Percentiles rank a stretch among this genome's conserved stretches.
phyloP scores from a whole-genome alignment of 2,113 vertebrate genomes.

The Corythornis cristatus region DNA sequence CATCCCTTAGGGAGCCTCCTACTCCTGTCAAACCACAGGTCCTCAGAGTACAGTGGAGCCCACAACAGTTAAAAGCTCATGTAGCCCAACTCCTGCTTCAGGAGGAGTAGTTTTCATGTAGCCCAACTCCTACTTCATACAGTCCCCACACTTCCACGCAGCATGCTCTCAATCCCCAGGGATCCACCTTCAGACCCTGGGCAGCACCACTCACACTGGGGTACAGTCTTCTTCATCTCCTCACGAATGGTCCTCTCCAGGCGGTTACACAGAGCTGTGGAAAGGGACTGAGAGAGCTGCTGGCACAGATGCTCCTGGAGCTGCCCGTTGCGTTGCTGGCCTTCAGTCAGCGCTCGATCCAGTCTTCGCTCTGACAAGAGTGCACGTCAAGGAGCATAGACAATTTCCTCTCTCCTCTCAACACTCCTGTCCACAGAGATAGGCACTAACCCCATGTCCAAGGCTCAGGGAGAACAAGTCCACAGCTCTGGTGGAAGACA shows the following conservation, averaged over 20 bases:
- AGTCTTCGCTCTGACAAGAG: constrained; percentile 81
- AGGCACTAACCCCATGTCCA: neutral
- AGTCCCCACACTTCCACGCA: accelerated
- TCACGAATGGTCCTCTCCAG: constrained; percentile 93
- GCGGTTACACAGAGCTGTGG: constrained; percentile 82
- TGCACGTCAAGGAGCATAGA: constrained; percentile 75
- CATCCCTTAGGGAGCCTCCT: neutral
- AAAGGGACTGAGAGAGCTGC: constrained; percentile 88
- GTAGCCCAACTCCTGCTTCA: neutral
- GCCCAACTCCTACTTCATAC: accelerated
- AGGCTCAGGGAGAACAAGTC: neutral
- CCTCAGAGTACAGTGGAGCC: too few species aligned
- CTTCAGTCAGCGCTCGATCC: constrained; percentile 84
- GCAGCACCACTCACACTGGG: constrained; percentile 85
- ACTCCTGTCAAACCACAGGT: neutral
- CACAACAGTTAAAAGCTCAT: neutral
- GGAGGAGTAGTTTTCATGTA: neutral
- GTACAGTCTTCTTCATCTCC: constrained; percentile 94
- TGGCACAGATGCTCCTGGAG: constrained; percentile 92
- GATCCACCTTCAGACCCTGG: neutral
- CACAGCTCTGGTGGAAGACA: neutral
- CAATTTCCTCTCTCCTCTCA: neutral
- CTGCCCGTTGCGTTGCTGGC: constrained; percentile 86
- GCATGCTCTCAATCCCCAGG: accelerated
- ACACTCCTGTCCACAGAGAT: neutral